Percentiles rank a stretch among this genome's conserved stretches.
Evolutionary conservation across 92 coral and sea anemone species (phyloP).

Genomic region (Diadumene lineata): DNA sequence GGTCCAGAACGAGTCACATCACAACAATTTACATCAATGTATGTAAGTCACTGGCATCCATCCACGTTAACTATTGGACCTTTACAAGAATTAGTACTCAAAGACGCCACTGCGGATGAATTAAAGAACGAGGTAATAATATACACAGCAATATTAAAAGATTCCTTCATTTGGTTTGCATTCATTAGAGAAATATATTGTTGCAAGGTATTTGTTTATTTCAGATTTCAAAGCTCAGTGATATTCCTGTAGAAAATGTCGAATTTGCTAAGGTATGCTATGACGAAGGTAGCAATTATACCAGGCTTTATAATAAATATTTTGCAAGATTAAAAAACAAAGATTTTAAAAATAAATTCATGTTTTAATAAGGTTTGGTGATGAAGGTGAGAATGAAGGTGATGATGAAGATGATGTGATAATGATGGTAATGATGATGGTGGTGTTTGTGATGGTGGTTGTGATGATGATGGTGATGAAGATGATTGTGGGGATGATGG

Average conservation of each 20-base stretch:
- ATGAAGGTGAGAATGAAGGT: no score
- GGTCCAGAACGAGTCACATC: slow-evolving; percentile 76
- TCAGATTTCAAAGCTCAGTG: slow-evolving; percentile 70
- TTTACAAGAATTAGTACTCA: slow-evolving; percentile 72
- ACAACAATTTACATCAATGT: slow-evolving; percentile 57
- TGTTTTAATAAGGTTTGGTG: no score
- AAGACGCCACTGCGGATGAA: slow-evolving; percentile 52
- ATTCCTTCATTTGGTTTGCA: background rate
- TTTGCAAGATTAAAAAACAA: no score
- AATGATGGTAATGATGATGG: no score
- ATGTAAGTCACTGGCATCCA: slow-evolving; percentile 84
- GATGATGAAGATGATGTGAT: no score
- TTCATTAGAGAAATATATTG: background rate
- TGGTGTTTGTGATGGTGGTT: no score
- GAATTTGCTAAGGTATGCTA: slow-evolving; percentile 80
- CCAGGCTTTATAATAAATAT: no score
- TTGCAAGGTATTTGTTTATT: background rate
- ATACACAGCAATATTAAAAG: background rate
- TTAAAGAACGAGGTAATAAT: slow-evolving; percentile 67
- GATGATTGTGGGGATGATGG: no score
- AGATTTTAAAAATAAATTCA: no score
- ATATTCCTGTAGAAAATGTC: slow-evolving; percentile 66
- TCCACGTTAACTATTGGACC: slow-evolving; percentile 71
- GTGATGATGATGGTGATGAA: no score
- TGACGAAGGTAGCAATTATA: no score